These are phyloP conservation scores for Halcyon chelicuti DNA, from an alignment of 2,797 vertebrate species.

Conservation along the genomic window DNA sequence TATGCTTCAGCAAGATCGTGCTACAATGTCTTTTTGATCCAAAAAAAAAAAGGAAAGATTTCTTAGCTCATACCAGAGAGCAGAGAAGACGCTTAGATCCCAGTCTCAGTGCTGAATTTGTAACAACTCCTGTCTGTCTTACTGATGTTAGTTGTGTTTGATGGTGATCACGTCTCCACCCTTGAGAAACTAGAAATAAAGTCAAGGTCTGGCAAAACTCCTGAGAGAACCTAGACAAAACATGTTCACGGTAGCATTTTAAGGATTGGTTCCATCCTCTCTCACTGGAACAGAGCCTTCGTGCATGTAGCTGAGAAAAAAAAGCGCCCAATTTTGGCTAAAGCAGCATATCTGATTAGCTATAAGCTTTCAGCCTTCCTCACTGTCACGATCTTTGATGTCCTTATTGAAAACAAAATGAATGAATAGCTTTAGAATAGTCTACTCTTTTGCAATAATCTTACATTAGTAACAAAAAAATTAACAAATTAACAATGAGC, in stretches of 20 bases:
- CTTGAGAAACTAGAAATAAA: not conserved
- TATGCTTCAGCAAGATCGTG: not conserved
- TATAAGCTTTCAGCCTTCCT: not conserved
- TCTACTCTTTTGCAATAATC: not conserved
- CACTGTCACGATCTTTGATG: not conserved
- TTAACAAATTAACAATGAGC: not conserved
- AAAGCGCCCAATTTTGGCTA: not conserved
- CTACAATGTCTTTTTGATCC: not conserved
- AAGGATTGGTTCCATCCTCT: not conserved
- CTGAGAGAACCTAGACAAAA: not conserved
- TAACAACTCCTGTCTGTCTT: not conserved
- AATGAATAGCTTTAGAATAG: not conserved
- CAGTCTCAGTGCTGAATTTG: not conserved
- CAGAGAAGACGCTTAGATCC: not conserved
- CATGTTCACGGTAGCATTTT: not conserved
- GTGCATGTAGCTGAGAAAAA: not conserved
- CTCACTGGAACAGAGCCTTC: not conserved
- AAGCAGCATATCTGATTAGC: not conserved
- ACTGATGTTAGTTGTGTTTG: not conserved
- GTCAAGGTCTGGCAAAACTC: not conserved
- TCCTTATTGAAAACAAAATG: not conserved
- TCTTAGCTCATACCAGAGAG: not conserved
- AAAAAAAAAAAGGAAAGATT: not conserved
- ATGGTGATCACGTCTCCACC: not conserved
- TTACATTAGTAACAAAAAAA: not conserved